phyloP scores from a whole-genome alignment of 1,140 invertebrate genomes.

The Lasaia peninsularis region DNA sequence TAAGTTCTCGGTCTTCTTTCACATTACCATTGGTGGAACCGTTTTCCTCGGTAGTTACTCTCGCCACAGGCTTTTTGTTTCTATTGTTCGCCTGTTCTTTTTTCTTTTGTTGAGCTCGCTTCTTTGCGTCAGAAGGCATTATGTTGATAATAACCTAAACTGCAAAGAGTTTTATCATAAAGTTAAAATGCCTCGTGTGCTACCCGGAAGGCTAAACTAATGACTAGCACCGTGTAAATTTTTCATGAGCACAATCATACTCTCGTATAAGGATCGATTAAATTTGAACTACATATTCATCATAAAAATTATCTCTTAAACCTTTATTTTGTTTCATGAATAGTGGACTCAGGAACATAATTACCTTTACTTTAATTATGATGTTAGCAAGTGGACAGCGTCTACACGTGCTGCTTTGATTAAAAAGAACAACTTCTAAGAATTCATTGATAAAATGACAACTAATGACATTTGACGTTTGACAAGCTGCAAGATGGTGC shows the following conservation, averaged over 20 bases:
- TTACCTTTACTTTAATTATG: constrained; percentile 43
- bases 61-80: constrained; percentile 80
- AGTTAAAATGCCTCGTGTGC: constrained; percentile 22
- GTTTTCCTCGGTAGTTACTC: constrained; percentile 74
- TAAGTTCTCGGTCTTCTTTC: constrained; percentile 68
- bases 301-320: background rate
- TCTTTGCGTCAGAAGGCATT: constrained; percentile 98
- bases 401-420: constrained; percentile 68
- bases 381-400: constrained; percentile 53
- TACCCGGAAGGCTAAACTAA: background rate
- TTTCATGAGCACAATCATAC: background rate
- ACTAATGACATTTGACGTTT: constrained; percentile 19
- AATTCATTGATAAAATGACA: constrained; percentile 17
- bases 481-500: background rate
- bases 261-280: background rate
- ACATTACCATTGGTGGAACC: constrained; percentile 68
- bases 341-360: background rate
- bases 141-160: constrained; percentile 36
- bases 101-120: constrained; percentile 97
- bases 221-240: constrained; percentile 1
- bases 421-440: constrained; percentile 45
- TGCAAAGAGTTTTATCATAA: constrained; percentile 27
- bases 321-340: background rate
- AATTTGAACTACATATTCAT: background rate
- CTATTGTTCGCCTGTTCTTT: constrained; percentile 94